phyloP scores from a whole-genome alignment of 1,140 invertebrate genomes.

The Orius insidiosus region DNA sequence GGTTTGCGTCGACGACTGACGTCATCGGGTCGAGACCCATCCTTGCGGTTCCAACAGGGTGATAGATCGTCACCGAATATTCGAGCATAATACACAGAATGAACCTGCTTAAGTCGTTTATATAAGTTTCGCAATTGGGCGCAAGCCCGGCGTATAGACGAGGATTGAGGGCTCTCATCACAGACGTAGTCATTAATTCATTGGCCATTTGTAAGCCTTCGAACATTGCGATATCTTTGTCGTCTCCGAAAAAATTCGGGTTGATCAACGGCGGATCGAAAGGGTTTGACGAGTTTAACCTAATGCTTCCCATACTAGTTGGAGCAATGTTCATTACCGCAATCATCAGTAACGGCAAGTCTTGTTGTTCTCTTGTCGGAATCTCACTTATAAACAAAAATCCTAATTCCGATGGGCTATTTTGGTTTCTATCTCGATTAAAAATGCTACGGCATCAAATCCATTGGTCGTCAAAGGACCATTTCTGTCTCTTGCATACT shows the following conservation, averaged over 20 bases:
- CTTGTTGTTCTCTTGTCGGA: too few species aligned
- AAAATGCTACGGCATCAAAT: conserved; percentile 1
- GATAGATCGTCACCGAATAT: conserved; percentile 40
- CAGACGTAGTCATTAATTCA: too few species aligned
- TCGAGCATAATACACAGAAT: neutral
- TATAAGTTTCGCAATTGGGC: too few species aligned
- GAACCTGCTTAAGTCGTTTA: too few species aligned
- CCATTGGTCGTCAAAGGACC: neutral
- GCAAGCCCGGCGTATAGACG: too few species aligned
- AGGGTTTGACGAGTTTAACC: conserved; percentile 40
- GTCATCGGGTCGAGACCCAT: conserved; percentile 35
- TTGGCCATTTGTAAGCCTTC: neutral
- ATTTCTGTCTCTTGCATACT: neutral
- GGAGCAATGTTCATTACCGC: conserved; percentile 32
- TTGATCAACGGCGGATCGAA: conserved; percentile 48
- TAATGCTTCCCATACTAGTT: neutral
- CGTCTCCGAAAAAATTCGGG: conserved; percentile 52
- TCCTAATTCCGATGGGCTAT: too few species aligned
- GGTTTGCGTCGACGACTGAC: conserved; percentile 28
- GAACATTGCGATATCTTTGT: conserved; percentile 28
- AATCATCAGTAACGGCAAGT: too few species aligned
- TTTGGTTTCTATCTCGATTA: too few species aligned
- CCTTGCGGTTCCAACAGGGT: conserved; percentile 57
- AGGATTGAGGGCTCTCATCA: too few species aligned
- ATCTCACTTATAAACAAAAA: too few species aligned